Evolutionary conservation across 2,888 invertebrate species (phyloP), one percentile per base, ranked within the genome.

Genomic region (Anticlea derivata): DNA sequence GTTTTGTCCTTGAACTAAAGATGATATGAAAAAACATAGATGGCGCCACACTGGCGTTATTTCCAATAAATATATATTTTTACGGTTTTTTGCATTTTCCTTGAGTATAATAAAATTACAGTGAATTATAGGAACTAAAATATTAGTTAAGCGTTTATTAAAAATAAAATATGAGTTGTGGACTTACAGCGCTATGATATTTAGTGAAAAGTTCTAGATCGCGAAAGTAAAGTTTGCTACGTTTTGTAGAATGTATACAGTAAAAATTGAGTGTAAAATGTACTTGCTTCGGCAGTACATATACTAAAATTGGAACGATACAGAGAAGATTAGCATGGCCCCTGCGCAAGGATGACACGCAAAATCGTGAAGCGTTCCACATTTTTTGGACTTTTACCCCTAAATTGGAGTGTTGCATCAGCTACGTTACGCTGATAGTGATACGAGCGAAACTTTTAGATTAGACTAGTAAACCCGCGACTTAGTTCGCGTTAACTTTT

Each of bases 281-380:
- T 53, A 56, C 56, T 53, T 56, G 56, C 56, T 56, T 56, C 53
- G 52, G 56, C 53, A 56, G 53, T 56, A 53, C 53, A 53, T 56
- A 52, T 56, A 56, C 56, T 56, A 56, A 56, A 52, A 56, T 56
- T 56, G 55, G 55, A 56, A 56, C 55, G 51, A 56, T 56, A 56
- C 55, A 56, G 55, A 56, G 55, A 56, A 56, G 55, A 56, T 56
- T 56, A 56, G 55, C 55, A 56, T 56, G 55, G 55, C 55, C 55
- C 55, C 55, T 56, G 55, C 55, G 55, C 55, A 56, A 56, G 55
- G 55, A 56, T 56, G 55, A 56, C 55, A 56, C 55, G 55, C 55
- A 56, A 56, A 56, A 56, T 56, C 55, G 55, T 56, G 55, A 56
- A 56, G 55, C 55, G 55, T 51, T 56, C 55, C 55, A 56, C 55